These are phyloP conservation scores for Achroia grisella DNA, from an alignment of 1,140 invertebrate species.

Conservation along the genomic window DNA sequence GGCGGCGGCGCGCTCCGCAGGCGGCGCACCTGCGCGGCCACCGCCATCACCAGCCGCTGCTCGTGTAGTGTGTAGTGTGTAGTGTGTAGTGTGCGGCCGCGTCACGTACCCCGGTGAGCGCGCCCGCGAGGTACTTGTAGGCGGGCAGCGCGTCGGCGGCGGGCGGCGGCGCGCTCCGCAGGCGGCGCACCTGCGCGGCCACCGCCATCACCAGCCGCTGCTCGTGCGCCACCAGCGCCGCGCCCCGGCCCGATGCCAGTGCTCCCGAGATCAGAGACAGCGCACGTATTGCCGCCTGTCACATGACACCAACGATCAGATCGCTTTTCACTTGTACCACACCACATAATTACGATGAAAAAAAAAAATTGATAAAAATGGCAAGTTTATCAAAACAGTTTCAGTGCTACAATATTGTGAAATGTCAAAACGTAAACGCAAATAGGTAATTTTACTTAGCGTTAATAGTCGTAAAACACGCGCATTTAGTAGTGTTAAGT, in stretches of 20 bases:
- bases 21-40: constrained; percentile 82
- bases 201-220: constrained; percentile 83
- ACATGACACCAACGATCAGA: background rate
- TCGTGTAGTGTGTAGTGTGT: no score
- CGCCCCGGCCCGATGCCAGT: constrained; percentile 78
- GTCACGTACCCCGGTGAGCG: constrained; percentile 77
- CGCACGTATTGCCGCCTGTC: constrained; percentile 75
- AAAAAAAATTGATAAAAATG: no score
- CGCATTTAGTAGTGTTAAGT: no score
- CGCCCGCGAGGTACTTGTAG: constrained; percentile 77
- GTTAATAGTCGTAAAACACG: no score
- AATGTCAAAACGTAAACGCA: no score
- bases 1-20: constrained; percentile 56
- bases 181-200: constrained; percentile 81
- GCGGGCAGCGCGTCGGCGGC: constrained; percentile 68
- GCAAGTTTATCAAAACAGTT: no score
- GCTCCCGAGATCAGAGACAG: constrained; percentile 79
- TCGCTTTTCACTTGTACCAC: background rate
- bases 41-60: constrained; percentile 68
- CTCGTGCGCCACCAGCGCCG: constrained; percentile 81
- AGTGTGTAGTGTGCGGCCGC: no score
- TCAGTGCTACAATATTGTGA: no score
- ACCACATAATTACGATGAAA: no score
- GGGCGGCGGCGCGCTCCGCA: constrained; percentile 50
- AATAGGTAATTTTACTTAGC: no score